Conservation (phyloP, 1,140 invertebrate genomes). For the Steinernema khuongi region DNA sequence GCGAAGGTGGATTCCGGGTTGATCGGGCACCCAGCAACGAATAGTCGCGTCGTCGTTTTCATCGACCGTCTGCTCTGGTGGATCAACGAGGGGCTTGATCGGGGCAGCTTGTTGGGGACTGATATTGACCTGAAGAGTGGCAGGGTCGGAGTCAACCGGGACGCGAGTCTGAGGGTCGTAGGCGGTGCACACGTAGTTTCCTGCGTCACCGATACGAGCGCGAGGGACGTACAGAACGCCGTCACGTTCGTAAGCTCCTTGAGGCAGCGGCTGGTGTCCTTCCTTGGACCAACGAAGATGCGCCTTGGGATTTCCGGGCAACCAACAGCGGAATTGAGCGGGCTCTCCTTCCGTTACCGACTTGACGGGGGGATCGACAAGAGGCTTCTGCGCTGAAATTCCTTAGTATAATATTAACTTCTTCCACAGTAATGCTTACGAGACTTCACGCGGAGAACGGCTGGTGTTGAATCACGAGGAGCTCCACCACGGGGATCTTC, state of each 20-base stretch:
- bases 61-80: slow-evolving; percentile 42
- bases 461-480: background rate
- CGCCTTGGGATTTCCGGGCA: slow-evolving; percentile 38
- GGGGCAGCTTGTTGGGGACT: slow-evolving; percentile 26
- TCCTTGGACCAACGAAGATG: slow-evolving; percentile 41
- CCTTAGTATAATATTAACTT: background rate
- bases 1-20: slow-evolving; percentile 26
- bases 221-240: slow-evolving; percentile 45
- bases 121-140: slow-evolving; percentile 43
- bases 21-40: slow-evolving; percentile 54
- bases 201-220: slow-evolving; percentile 29
- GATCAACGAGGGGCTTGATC: slow-evolving; percentile 33
- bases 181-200: slow-evolving; percentile 46
- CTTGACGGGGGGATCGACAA: slow-evolving; percentile 20
- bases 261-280: slow-evolving; percentile 37
- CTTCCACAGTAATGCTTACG: no score
- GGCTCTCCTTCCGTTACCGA: slow-evolving; percentile 33
- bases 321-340: slow-evolving; percentile 37
- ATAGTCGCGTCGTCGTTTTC: slow-evolving; percentile 39
- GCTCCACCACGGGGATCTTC: slow-evolving; percentile 18
- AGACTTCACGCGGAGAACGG: background rate
- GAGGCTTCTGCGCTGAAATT: background rate
- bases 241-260: slow-evolving; percentile 44
- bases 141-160: slow-evolving; percentile 44
- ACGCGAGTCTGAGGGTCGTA: slow-evolving; percentile 45